Evolutionary conservation across 2,888 invertebrate genomes (phyloP).

Genomic region (Tineola bisselliella): DNA sequence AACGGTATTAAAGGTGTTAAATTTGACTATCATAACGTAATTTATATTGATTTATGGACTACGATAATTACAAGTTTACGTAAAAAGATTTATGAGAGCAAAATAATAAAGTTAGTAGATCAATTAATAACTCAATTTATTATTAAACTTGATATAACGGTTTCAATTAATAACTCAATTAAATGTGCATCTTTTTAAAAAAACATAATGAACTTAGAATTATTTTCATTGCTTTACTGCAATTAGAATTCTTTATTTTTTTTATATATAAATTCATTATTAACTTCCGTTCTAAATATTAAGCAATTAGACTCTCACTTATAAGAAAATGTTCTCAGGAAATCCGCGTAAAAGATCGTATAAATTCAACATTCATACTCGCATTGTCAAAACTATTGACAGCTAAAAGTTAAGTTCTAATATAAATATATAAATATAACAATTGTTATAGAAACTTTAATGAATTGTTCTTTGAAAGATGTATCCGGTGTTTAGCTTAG

Average conservation of each 20-base stretch:
- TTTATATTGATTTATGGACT: neutral
- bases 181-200: neutral
- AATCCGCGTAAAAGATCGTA: neutral
- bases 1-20: neutral
- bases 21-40: neutral
- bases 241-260: no score
- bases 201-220: neutral
- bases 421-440: neutral
- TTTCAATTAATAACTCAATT: neutral
- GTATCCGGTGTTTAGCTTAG: neutral
- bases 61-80: neutral
- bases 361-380: neutral
- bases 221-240: no score
- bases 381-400: neutral
- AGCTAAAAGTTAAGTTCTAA: neutral
- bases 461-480: neutral
- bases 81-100: neutral
- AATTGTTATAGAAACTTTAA: neutral
- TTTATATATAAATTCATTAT: no score
- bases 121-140: neutral
- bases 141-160: neutral
- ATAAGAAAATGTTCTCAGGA: neutral
- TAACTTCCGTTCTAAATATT: neutral
- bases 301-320: neutral
- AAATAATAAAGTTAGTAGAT: neutral